These are phyloP conservation scores for Fratercula arctica DNA, from an alignment of 2,797 vertebrate species.

Conservation along the genomic window DNA sequence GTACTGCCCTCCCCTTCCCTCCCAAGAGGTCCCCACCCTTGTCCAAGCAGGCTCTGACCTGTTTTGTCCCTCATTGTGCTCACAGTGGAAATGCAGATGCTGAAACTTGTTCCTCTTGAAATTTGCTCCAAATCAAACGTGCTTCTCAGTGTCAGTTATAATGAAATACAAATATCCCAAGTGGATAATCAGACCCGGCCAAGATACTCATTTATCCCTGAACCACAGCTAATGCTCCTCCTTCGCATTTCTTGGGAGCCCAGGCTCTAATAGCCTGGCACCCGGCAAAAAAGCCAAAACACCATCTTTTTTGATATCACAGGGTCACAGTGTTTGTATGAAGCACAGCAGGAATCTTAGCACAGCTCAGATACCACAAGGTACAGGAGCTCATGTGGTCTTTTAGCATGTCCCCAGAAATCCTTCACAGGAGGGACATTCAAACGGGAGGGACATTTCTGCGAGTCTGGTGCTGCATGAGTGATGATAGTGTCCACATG, in stretches of 20 bases:
- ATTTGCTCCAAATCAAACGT: slow-evolving; percentile 53
- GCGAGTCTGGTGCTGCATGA: not conserved
- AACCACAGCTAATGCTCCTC: not conserved
- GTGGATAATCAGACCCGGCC: not conserved
- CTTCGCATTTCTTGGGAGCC: not conserved
- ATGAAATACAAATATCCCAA: slow-evolving; percentile 19
- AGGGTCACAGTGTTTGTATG: not conserved
- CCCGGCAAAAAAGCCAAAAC: not conserved
- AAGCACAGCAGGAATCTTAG: not conserved
- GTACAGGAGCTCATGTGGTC: not conserved
- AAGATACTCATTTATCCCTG: not conserved
- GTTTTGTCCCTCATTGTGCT: slow-evolving; percentile 51
- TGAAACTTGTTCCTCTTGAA: slow-evolving; percentile 64
- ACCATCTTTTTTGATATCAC: not conserved
- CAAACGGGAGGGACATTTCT: not conserved
- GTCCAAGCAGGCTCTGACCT: slow-evolving; percentile 58
- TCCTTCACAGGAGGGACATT: not conserved
- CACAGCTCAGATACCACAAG: not conserved
- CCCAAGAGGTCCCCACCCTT: slow-evolving; percentile 38
- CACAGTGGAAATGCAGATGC: slow-evolving; percentile 44
- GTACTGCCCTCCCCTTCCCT: not conserved
- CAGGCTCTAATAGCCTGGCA: not conserved
- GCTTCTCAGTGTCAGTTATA: slow-evolving; percentile 32
- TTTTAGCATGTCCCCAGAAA: not conserved
- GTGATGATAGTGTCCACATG: not conserved